Percentiles rank a stretch among this genome's conserved stretches.
These are phyloP conservation scores for Ceratotherium simum DNA, from an alignment of 2,113 vertebrate species.

Conservation along the genomic window DNA sequence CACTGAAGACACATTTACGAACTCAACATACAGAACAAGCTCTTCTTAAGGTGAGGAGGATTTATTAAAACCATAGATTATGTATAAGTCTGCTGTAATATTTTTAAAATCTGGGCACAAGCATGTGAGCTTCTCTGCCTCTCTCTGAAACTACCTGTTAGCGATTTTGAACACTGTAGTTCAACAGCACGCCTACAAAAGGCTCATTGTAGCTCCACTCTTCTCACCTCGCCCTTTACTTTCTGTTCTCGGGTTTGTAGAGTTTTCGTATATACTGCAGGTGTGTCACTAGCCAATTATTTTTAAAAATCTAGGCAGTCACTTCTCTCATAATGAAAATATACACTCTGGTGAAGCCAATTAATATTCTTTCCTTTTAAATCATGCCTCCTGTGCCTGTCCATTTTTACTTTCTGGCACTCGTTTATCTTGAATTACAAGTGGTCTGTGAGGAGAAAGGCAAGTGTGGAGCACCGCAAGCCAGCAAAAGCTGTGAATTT, in stretches of 20 bases:
- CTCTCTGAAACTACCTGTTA: slow-evolving; percentile 48
- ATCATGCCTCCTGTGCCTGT: background rate
- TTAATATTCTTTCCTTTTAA: slow-evolving; percentile 55
- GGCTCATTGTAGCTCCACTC: background rate
- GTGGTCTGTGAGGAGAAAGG: background rate
- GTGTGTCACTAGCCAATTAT: slow-evolving; percentile 49
- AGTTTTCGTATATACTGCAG: background rate
- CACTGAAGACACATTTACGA: background rate
- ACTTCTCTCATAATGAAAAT: background rate
- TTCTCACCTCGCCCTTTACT: slow-evolving; percentile 18
- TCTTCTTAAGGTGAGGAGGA: background rate
- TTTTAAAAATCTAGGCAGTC: slow-evolving; percentile 45
- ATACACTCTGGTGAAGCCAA: slow-evolving; percentile 59
- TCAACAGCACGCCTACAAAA: slow-evolving; percentile 49
- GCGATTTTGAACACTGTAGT: background rate
- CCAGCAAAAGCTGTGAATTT: background rate
- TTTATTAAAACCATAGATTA: slow-evolving; percentile 1
- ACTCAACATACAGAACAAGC: slow-evolving; percentile 7
- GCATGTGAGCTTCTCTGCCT: background rate
- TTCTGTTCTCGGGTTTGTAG: slow-evolving; percentile 44
- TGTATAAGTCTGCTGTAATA: background rate
- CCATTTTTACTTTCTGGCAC: slow-evolving; percentile 41
- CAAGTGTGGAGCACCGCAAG: background rate
- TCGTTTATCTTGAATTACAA: slow-evolving; percentile 52
- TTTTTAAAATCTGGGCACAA: background rate